These are phyloP conservation scores for Pseudococcus viburni DNA, from an alignment of 2,888 invertebrate genomes.

Conservation along the genomic window DNA sequence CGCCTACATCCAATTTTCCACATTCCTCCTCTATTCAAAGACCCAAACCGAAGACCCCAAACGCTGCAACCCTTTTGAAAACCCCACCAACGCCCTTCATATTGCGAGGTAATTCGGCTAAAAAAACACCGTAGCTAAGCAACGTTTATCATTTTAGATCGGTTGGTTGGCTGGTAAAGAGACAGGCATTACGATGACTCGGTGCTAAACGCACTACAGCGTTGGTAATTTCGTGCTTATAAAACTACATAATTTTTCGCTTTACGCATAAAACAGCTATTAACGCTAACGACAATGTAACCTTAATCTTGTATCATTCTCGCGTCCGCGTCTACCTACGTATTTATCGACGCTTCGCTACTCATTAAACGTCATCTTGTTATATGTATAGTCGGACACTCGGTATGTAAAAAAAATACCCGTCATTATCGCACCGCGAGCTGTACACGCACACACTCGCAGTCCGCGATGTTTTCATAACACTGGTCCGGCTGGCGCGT, in stretches of 20 bases:
- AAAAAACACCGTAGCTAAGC: neutral
- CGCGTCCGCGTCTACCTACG: slow-evolving; percentile 24
- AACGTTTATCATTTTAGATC: neutral
- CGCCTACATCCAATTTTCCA: no score
- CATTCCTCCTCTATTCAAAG: no score
- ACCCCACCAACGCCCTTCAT: neutral
- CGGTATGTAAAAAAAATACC: slow-evolving; percentile 17
- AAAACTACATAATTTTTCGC: slow-evolving; percentile 40
- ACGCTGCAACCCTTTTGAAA: neutral
- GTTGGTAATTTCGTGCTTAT: slow-evolving; percentile 10
- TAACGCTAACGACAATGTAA: slow-evolving; percentile 38
- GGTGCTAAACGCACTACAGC: neutral
- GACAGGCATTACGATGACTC: neutral
- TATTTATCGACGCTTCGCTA: slow-evolving; percentile 30
- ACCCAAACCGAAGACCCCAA: no score
- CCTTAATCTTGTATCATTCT: slow-evolving; percentile 17
- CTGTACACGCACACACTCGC: neutral
- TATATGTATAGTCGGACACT: neutral
- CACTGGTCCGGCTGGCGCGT: neutral
- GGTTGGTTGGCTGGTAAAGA: neutral
- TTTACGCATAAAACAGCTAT: slow-evolving; percentile 20
- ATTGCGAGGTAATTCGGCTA: neutral
- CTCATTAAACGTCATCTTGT: slow-evolving; percentile 33
- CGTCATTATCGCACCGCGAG: neutral
- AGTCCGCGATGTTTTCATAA: neutral